phyloP scores from a whole-genome alignment of 2,888 invertebrate genomes.

The Macrosoma leucophasiata region DNA sequence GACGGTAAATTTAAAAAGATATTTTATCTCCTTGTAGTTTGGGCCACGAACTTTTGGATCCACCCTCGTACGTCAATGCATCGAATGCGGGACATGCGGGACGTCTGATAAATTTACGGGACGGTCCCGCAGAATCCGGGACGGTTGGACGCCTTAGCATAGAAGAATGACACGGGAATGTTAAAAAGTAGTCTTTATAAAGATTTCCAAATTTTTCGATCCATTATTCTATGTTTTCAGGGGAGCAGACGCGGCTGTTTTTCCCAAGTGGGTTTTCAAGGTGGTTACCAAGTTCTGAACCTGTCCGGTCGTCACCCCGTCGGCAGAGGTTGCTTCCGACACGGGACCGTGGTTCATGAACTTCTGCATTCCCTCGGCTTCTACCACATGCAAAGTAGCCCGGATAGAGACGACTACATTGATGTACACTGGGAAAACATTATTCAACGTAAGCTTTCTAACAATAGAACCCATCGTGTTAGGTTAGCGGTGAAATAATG shows the following conservation, averaged over 20 bases:
- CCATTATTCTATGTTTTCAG: constrained; percentile 39
- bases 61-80: too few species aligned
- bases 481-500: too few species aligned
- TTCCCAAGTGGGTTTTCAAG: constrained; percentile 68
- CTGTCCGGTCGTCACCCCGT: constrained; percentile 71
- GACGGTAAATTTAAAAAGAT: too few species aligned
- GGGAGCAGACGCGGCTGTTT: constrained; percentile 66
- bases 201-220: too few species aligned
- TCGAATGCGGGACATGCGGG: too few species aligned
- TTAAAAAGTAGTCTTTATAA: too few species aligned
- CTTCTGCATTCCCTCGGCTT: constrained; percentile 87
- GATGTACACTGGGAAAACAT: constrained; percentile 84
- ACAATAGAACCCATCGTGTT: constrained; percentile 1
- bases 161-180: too few species aligned
- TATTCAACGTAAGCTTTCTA: constrained; percentile 62
- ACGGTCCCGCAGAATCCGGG: too few species aligned
- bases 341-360: constrained; percentile 85
- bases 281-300: constrained; percentile 73
- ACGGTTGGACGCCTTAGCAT: too few species aligned
- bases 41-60: too few species aligned
- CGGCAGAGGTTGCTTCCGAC: constrained; percentile 76
- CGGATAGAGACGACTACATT: constrained; percentile 85
- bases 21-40: too few species aligned
- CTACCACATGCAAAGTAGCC: constrained; percentile 88
- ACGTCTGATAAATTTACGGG: too few species aligned